Percentiles rank a stretch among this genome's conserved stretches.
Conservation (phyloP, 2,113 vertebrate genomes). For the Glaucidium brasilianum region DNA sequence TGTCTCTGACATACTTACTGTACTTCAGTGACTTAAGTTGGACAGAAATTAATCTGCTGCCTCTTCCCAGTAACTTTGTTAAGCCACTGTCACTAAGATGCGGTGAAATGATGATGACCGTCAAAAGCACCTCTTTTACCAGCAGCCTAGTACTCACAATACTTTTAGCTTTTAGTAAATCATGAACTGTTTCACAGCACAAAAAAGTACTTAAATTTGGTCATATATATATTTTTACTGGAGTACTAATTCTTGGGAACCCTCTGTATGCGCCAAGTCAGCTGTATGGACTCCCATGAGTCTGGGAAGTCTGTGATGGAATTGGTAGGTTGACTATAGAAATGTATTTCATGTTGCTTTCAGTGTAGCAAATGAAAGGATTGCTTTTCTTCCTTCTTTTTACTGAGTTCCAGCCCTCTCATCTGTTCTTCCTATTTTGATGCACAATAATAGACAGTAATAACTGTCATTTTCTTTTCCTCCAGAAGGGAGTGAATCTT, state of each 20-base stretch:
- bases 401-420: neutral
- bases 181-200: neutral
- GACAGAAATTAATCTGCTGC: neutral
- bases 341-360: neutral
- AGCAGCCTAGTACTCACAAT: neutral
- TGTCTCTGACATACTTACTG: neutral
- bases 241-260: neutral
- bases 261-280: neutral
- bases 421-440: constrained; percentile 15
- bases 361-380: neutral
- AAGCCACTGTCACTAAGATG: neutral
- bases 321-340: neutral
- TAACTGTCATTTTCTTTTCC: constrained; percentile 22
- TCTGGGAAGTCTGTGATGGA: neutral
- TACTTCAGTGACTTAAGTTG: neutral
- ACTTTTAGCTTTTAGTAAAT: neutral
- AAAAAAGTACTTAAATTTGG: neutral
- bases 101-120: neutral
- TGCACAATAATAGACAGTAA: neutral
- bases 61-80: neutral
- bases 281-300: neutral
- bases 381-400: neutral
- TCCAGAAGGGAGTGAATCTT: neutral
- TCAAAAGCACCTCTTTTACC: neutral
- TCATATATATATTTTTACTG: neutral